A percentile compares a stretch with the other conserved stretches of the same genome.
These are phyloP conservation scores for Crocodylus rhombifer DNA, from an alignment of 2,797 vertebrate species.

Conservation along the genomic window DNA sequence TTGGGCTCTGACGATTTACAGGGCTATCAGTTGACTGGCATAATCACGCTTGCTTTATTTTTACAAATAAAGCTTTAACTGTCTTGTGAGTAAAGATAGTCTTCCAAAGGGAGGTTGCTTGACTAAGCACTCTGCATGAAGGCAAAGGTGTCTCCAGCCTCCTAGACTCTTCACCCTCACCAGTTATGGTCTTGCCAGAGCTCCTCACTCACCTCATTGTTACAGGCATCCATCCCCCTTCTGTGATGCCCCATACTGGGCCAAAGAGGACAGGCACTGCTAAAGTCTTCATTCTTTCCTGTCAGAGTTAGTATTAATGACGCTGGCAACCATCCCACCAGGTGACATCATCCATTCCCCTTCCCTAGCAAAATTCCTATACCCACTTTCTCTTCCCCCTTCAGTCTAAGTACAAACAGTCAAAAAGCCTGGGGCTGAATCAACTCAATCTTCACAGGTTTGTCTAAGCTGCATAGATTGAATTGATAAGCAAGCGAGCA, in stretches of 20 bases:
- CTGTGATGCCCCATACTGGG: too few relatives aligned
- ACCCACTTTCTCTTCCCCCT: neutral
- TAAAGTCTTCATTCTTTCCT: neutral
- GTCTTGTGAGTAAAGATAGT: neutral
- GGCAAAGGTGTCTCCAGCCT: too few relatives aligned
- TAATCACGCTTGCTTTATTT: neutral
- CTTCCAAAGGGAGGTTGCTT: neutral
- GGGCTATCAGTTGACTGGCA: neutral
- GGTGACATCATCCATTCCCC: neutral
- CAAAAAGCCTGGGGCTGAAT: too few relatives aligned
- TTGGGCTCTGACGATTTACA: neutral
- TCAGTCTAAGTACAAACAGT: neutral
- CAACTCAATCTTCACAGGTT: too few relatives aligned
- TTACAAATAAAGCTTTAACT: neutral
- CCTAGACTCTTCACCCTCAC: neutral
- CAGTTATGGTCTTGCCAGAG: neutral
- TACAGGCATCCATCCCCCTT: neutral
- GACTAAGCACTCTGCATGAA: neutral
- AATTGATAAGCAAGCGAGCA: too few relatives aligned
- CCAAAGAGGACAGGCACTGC: neutral
- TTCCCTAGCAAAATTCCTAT: neutral
- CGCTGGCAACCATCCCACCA: neutral
- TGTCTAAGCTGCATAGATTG: too few relatives aligned
- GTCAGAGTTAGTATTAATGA: neutral
- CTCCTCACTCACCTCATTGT: neutral